Percentiles rank a stretch among this genome's conserved stretches.
phyloP scores from a whole-genome alignment of 2,797 vertebrate species.

The Lemur catta region DNA sequence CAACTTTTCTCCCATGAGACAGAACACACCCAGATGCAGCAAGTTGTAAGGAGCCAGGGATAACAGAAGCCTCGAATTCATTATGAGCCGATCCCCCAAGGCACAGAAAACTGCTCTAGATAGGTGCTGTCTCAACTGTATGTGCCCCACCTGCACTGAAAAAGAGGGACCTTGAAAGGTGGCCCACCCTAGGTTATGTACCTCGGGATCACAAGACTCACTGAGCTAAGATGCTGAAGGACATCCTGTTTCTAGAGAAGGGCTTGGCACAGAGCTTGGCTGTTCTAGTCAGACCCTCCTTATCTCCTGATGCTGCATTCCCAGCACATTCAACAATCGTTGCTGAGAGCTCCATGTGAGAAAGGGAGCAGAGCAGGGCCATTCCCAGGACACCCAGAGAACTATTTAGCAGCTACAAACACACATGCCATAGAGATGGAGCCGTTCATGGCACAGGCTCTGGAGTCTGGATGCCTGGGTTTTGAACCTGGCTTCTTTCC shows the following conservation, averaged over 20 bases:
- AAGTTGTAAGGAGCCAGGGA: background rate
- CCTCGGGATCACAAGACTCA: background rate
- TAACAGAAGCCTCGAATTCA: background rate
- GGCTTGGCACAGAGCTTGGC: background rate
- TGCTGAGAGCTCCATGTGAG: background rate
- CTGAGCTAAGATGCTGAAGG: background rate
- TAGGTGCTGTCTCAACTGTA: background rate
- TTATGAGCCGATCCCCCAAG: background rate
- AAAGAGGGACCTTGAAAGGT: background rate
- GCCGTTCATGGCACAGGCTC: fast-evolving
- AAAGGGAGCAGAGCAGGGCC: background rate
- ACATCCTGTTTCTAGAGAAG: background rate
- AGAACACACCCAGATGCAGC: background rate
- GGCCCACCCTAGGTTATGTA: background rate
- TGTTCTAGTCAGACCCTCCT: too few species aligned
- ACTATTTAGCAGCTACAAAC: background rate
- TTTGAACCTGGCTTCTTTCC: background rate
- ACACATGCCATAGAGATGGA: background rate
- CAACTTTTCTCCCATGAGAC: background rate
- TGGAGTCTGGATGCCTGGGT: background rate
- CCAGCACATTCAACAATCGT: background rate
- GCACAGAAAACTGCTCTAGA: background rate
- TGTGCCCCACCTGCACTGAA: background rate
- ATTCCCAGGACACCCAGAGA: background rate
- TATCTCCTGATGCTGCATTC: background rate